A percentile compares a stretch with the other conserved stretches of the same genome.
Evolutionary conservation across 2,888 invertebrate genomes (phyloP).

Genomic region (Agrilus biguttatus): DNA sequence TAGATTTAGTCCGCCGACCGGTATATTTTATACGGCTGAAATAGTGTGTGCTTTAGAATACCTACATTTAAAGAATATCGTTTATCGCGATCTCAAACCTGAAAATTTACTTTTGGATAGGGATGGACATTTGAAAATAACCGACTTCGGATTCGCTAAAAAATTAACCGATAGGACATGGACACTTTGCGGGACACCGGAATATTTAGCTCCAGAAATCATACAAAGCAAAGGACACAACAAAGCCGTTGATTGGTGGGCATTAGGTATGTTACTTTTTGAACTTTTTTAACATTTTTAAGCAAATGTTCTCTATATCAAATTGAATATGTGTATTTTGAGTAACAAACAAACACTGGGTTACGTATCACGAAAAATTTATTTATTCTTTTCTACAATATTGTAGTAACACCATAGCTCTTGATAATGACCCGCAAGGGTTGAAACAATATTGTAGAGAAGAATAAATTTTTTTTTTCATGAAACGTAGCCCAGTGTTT

Average conservation of each 20-base stretch:
- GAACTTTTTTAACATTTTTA: not conserved
- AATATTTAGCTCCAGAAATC: constrained; percentile 93
- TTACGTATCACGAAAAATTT: too few species aligned
- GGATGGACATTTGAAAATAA: constrained; percentile 92
- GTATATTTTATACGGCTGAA: constrained; percentile 89
- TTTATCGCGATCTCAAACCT: constrained; percentile 82
- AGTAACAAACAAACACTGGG: too few species aligned
- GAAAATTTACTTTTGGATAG: constrained; percentile 86
- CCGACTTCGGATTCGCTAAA: constrained; percentile 97
- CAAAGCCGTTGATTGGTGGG: constrained; percentile 99
- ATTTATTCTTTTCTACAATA: too few species aligned
- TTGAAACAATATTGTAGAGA: too few species aligned
- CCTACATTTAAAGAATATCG: constrained; percentile 76
- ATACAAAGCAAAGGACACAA: constrained; percentile 97
- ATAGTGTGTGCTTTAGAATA: constrained; percentile 90
- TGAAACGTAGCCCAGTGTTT: too few species aligned
- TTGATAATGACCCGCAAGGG: too few species aligned
- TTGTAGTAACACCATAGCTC: too few species aligned
- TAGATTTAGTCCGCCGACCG: constrained; percentile 71
- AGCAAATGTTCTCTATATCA: too few species aligned
- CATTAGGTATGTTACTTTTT: constrained; percentile 52
- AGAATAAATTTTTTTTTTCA: too few species aligned
- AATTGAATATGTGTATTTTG: too few species aligned
- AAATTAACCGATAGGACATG: constrained; percentile 87
- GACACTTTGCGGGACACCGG: constrained; percentile 94